Conservation (phyloP, 2,797 vertebrate species). For the Cygnus olor region DNA sequence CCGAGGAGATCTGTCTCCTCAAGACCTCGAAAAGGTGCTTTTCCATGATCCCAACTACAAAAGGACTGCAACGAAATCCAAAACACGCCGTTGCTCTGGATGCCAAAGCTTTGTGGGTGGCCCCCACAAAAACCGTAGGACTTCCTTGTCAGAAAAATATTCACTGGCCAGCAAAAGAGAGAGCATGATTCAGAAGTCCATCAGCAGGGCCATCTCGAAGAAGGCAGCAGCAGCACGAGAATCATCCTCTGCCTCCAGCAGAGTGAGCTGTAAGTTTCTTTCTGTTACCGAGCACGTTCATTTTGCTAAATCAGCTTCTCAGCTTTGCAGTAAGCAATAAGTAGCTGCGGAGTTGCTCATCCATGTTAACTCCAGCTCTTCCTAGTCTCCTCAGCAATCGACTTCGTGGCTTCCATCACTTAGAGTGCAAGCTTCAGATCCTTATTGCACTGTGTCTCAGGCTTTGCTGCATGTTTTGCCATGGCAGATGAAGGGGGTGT, state of each 20-base stretch:
- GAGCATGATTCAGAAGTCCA: slow-evolving; percentile 80
- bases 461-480: neutral
- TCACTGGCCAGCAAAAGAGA: slow-evolving; percentile 82
- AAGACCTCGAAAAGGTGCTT: neutral
- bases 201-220: slow-evolving; percentile 81
- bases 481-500: neutral
- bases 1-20: neutral
- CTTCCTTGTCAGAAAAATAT: slow-evolving; percentile 77
- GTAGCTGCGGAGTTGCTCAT: rapidly evolving
- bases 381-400: rapidly evolving
- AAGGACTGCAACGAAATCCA: neutral
- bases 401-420: neutral
- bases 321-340: neutral
- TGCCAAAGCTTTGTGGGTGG: slow-evolving; percentile 3
- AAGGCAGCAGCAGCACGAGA: slow-evolving; percentile 73
- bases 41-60: neutral
- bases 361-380: too few relatives aligned
- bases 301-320: neutral
- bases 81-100: neutral
- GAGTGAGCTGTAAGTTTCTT: slow-evolving; percentile 81
- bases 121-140: slow-evolving; percentile 44
- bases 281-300: neutral
- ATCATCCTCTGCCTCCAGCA: slow-evolving; percentile 81
- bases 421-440: neutral
- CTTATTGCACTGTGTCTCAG: rapidly evolving